phyloP scores from a whole-genome alignment of 2,113 vertebrate species.

The Brachypteracias leptosomus region DNA sequence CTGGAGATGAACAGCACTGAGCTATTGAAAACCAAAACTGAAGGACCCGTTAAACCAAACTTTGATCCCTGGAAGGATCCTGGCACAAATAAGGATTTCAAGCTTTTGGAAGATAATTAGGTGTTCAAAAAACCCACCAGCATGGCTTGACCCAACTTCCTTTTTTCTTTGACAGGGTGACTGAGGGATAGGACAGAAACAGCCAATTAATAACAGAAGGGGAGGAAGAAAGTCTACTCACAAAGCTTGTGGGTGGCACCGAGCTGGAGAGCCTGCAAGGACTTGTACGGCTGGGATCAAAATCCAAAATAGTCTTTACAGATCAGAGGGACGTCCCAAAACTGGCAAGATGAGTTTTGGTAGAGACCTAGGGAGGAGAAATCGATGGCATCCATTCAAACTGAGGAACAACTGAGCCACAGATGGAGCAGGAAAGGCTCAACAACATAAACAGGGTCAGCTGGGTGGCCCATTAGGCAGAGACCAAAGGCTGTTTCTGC shows the following conservation, averaged over 20 bases:
- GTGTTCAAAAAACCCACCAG: not conserved
- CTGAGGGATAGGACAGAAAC: not conserved
- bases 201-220: not conserved
- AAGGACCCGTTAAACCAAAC: not conserved
- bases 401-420: not conserved
- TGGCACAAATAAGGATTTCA: not conserved
- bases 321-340: not conserved
- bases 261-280: not conserved
- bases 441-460: not conserved
- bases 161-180: not conserved
- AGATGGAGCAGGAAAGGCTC: not conserved
- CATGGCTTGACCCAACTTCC: not conserved
- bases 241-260: not conserved
- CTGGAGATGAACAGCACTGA: not conserved
- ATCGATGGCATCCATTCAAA: not conserved
- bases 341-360: not conserved
- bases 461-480: not conserved
- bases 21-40: not conserved
- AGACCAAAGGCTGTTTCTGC: not conserved
- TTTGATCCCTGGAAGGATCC: not conserved
- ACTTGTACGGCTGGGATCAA: not conserved
- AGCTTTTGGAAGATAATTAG: not conserved
- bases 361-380: not conserved
- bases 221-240: not conserved
- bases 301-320: not conserved